Base-by-base conservation (phyloP, 2,113 vertebrate species). In the Cairina moschata region DNA sequence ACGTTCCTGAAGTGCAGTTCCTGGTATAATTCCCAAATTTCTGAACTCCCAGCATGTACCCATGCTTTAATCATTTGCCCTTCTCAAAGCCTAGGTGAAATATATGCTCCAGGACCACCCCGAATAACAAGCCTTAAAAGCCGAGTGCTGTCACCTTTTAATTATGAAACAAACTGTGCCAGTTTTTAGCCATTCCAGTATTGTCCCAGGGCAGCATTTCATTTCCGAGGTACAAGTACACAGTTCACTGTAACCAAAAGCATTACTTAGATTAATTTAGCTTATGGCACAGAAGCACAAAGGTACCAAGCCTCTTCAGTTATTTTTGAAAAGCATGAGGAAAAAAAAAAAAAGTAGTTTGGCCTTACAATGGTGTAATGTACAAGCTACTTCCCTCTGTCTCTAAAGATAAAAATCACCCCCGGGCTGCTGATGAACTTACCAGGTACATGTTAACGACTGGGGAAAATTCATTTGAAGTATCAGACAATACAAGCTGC, bases 351-450 rank as follows among this genome's bases (percentile, higher is more conserved):
- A 54, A 75, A 63, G 12, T 1, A 9, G 2, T 63, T 60, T 86
- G 80, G 86, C 86, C 71, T 38, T 28, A 78, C 54, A 68, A 8
- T 8, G 9, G 26, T 65, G 34, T 76, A 48, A 96, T 91, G 75
- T 84, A 36, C 88, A 82, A 89, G 77, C 54, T 79, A 76, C 62
- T 96, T 95, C 93, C 94, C 83, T 92, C 91, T 95, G 91, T 75
- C 56, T 82, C 42, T 60, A 65, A 38, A 95, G 95, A 95, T 93
- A 97, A 95, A 92, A 91, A 32, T 72, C 80, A 91, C 34, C 86
- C 65, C 66, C 22, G 28, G 67, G 75, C 84, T 85, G 54, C 63
- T 92, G 93, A 95, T 95, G 93, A 95, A 80, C 71, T 94, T 96
- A 91, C 58, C 94, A 96, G 87, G 69, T 87, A 75, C 69, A 9